Percentiles rank a stretch among this genome's conserved stretches.
phyloP scores from a whole-genome alignment of 2,113 vertebrate species.

The Salminus brasiliensis region DNA sequence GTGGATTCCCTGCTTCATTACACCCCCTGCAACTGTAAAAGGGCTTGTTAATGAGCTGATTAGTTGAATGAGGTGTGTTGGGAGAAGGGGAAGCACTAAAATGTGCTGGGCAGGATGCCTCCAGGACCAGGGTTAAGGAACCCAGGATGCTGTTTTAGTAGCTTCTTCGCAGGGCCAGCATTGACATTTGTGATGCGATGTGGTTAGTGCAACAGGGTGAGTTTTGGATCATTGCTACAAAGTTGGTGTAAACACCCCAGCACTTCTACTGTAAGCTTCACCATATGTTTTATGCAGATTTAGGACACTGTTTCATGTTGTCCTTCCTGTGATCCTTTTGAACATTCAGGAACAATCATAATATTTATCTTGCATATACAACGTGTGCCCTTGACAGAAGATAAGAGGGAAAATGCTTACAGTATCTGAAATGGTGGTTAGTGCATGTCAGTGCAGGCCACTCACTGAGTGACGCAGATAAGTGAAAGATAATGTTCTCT shows the following conservation, averaged over 20 bases:
- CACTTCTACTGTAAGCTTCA: constrained; percentile 20
- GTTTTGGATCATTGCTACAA: background rate
- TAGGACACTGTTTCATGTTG: constrained; percentile 14
- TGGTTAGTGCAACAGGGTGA: background rate
- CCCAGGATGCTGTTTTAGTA: too few relatives aligned
- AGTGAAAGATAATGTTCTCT: constrained; percentile 14
- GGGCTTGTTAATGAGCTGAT: too few relatives aligned
- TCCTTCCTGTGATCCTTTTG: constrained; percentile 5
- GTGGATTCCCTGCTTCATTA: too few relatives aligned
- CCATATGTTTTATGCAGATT: background rate
- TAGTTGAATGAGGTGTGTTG: too few relatives aligned
- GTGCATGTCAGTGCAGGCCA: constrained; percentile 38
- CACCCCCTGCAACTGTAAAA: too few relatives aligned
- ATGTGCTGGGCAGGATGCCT: too few relatives aligned
- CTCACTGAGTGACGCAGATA: constrained; percentile 5
- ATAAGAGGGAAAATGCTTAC: background rate
- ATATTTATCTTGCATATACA: constrained; percentile 43
- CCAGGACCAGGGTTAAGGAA: too few relatives aligned
- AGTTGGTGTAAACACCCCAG: constrained; percentile 43
- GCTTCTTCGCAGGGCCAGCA: too few relatives aligned
- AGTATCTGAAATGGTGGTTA: constrained; percentile 15
- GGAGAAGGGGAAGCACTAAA: too few relatives aligned
- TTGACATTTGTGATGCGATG: too few relatives aligned
- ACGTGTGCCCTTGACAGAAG: background rate
- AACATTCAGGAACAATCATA: constrained; percentile 16